phyloP scores from a whole-genome alignment of 2,888 invertebrate genomes.

The Pediacus dermestoides region DNA sequence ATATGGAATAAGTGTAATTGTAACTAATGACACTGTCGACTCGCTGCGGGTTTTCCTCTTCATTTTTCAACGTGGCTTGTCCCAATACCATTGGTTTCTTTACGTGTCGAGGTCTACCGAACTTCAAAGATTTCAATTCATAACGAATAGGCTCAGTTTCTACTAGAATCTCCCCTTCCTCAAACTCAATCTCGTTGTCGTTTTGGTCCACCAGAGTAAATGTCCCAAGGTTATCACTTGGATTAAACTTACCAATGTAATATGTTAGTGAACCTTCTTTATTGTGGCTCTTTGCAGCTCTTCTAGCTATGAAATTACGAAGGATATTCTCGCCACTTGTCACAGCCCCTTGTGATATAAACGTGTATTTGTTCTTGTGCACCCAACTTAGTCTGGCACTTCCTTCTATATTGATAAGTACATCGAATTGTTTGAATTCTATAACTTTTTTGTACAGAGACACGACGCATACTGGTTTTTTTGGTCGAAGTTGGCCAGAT shows the following conservation, averaged over 20 bases:
- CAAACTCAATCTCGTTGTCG: conserved; percentile 56
- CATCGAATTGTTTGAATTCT: conserved; percentile 60
- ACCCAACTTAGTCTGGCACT: conserved; percentile 75
- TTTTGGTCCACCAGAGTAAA: conserved; percentile 65
- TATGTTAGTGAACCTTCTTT: conserved; percentile 50
- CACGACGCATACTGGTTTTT: conserved; percentile 62
- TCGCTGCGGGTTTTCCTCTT: conserved; percentile 48
- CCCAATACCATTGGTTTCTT: conserved; percentile 43
- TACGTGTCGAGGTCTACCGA: conserved; percentile 48
- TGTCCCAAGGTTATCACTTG: conserved; percentile 61
- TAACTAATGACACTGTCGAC: conserved; percentile 74
- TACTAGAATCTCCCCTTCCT: conserved; percentile 71
- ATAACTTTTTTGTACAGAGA: conserved; percentile 58
- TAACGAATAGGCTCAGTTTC: conserved; percentile 78
- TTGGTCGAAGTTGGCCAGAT: conserved; percentile 62
- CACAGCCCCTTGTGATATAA: conserved; percentile 67
- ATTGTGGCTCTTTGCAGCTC: conserved; percentile 32
- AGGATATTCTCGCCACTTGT: conserved; percentile 52
- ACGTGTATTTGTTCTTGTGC: conserved; percentile 67
- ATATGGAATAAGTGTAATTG: conserved; percentile 64
- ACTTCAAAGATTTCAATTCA: conserved; percentile 57
- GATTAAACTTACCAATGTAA: conserved; percentile 69
- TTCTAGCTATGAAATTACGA: conserved; percentile 43
- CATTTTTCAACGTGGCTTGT: conserved; percentile 49
- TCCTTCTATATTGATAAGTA: conserved; percentile 73